Evolutionary conservation across 2,888 invertebrate species (phyloP).

Genomic region (Polyommatus iphigenia): DNA sequence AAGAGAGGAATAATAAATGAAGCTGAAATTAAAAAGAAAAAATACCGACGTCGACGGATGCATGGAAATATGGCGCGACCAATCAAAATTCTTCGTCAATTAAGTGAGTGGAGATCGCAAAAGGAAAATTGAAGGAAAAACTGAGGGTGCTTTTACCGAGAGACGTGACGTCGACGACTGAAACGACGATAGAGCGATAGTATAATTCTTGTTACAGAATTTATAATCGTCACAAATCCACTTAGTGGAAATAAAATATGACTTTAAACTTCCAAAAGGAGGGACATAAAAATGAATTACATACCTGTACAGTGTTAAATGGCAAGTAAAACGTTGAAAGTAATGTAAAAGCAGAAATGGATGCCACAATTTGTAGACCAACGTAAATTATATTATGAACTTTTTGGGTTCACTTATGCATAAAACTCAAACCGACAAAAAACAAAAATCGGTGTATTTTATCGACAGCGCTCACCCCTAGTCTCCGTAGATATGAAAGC

Average conservation of each 20-base stretch:
- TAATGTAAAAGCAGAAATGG: not conserved
- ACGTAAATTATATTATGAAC: not conserved
- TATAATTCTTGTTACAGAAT: not conserved
- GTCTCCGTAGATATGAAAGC: constrained; percentile 67
- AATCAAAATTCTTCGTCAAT: constrained; percentile 80
- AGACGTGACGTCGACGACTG: constrained; percentile 40
- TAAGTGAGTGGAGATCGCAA: constrained; percentile 77
- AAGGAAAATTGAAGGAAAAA: constrained; percentile 79
- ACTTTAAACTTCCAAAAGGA: not conserved
- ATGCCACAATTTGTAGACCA: not conserved
- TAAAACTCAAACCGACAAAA: constrained; percentile 14
- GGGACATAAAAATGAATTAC: not conserved
- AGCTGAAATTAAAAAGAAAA: constrained; percentile 55
- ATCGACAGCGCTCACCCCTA: constrained; percentile 45
- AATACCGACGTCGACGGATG: constrained; percentile 60
- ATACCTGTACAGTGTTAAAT: not conserved
- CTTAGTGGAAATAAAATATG: not conserved
- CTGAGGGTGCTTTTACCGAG: constrained; percentile 68
- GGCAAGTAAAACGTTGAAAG: not conserved
- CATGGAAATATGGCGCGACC: constrained; percentile 77
- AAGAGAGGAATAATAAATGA: constrained; percentile 77
- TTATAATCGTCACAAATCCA: not conserved
- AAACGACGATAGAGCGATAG: constrained; percentile 28
- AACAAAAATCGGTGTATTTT: constrained; percentile 29
- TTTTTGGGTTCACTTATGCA: not conserved